Evolutionary conservation across 2,113 vertebrate genomes (phyloP).

Genomic region (Tiliqua scincoides): DNA sequence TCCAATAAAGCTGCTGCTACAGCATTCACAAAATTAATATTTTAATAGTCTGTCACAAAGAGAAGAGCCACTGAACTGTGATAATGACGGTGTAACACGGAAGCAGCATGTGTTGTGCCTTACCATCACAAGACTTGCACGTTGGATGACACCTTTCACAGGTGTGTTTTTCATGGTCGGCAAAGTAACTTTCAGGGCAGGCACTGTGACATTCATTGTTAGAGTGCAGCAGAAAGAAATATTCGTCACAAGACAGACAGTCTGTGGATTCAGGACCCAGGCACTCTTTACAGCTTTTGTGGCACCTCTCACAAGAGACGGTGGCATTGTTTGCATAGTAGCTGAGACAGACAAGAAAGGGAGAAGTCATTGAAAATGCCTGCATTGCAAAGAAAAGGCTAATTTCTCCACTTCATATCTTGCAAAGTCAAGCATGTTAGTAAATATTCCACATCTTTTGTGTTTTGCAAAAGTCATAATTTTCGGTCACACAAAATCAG

Average conservation of each 20-base stretch:
- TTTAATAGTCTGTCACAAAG: not conserved
- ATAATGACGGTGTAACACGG: not conserved
- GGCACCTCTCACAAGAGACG: constrained; percentile 80
- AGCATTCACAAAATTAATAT: not conserved
- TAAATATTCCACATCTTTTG: not conserved
- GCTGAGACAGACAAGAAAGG: constrained; percentile 69
- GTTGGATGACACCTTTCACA: constrained; percentile 88
- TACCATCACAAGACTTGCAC: constrained; percentile 86
- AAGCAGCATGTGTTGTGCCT: not conserved
- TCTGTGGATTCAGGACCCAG: constrained; percentile 70
- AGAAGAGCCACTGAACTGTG: not conserved
- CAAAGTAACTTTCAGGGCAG: constrained; percentile 84
- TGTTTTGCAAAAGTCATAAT: not conserved
- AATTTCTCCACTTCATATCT: not conserved
- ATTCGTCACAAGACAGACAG: constrained; percentile 82
- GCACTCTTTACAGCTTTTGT: constrained; percentile 84
- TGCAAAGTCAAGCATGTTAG: not conserved
- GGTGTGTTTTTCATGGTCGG: constrained; percentile 44
- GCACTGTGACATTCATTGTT: constrained; percentile 74
- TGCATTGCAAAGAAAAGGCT: not conserved
- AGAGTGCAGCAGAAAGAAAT: constrained; percentile 80
- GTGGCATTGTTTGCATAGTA: constrained; percentile 80
- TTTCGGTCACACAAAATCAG: not conserved
- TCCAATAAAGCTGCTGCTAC: not conserved
- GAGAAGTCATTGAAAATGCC: not conserved